Evolutionary conservation across 2,888 invertebrate species (phyloP).

Genomic region (Limnephilus auricula): DNA sequence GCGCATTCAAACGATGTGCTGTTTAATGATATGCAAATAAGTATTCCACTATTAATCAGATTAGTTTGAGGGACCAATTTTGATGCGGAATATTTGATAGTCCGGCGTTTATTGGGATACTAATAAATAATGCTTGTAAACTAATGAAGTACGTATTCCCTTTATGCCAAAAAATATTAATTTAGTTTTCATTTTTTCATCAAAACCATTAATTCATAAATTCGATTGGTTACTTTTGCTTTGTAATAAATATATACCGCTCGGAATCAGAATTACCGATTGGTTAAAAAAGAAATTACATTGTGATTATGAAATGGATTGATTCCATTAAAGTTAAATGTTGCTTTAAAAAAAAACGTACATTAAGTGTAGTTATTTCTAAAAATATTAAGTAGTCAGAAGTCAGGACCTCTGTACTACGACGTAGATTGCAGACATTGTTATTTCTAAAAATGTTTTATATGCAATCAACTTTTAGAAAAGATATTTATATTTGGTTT

Average conservation of each 20-base stretch:
- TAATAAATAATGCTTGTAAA: not conserved
- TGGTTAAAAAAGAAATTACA: not conserved
- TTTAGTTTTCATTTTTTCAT: not conserved
- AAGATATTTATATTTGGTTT: conserved; percentile 11
- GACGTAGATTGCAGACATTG: not conserved
- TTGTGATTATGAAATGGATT: not conserved
- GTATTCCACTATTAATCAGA: conserved; percentile 30
- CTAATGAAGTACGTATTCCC: not conserved
- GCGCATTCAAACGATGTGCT: not conserved
- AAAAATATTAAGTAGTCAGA: not conserved
- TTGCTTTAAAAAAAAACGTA: not conserved
- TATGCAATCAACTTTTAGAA: not conserved
- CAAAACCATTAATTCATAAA: not conserved
- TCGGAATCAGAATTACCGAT: not conserved
- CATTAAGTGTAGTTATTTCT: not conserved
- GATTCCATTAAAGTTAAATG: not conserved
- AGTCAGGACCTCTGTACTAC: not conserved
- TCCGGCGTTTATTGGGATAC: not conserved
- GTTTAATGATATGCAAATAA: conserved; percentile 48
- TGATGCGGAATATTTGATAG: conserved; percentile 3
- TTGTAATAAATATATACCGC: not conserved
- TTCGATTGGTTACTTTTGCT: not conserved
- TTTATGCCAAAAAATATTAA: not conserved
- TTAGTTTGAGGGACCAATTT: conserved; percentile 14
- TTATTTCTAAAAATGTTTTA: conserved; percentile 15